Evolutionary conservation across 1,140 invertebrate genomes (phyloP).

Genomic region (Ctenoplectra terminalis): DNA sequence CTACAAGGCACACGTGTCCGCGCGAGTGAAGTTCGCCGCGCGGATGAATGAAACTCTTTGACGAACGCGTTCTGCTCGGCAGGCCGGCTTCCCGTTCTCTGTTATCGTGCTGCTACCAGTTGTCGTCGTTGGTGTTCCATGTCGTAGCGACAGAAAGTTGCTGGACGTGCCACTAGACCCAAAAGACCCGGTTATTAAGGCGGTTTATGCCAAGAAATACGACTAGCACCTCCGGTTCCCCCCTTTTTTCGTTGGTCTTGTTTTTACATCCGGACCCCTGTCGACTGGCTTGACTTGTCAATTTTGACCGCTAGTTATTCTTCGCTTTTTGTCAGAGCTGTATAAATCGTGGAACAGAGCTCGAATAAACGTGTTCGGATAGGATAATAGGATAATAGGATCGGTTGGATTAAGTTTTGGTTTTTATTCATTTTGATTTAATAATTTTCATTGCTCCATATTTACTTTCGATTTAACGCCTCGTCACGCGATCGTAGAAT

Average conservation of each 20-base stretch:
- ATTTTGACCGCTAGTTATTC: not conserved
- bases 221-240: constrained; percentile 9
- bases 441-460: no score
- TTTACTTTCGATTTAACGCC: no score
- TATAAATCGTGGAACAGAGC: not conserved
- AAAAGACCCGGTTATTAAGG: constrained; percentile 50
- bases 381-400: no score
- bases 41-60: constrained; percentile 81
- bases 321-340: not conserved
- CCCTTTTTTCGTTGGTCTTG: not conserved
- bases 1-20: constrained; percentile 75
- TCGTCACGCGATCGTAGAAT: no score
- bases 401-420: no score
- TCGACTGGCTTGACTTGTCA: not conserved
- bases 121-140: constrained; percentile 73
- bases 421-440: no score
- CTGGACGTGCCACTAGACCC: constrained; percentile 12
- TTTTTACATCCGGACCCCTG: constrained; percentile 12
- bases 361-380: not conserved
- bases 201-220: constrained; percentile 18
- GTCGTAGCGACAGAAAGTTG: constrained; percentile 16
- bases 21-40: constrained; percentile 78
- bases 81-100: constrained; percentile 70
- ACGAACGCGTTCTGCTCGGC: constrained; percentile 73
- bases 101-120: constrained; percentile 59